Evolutionary conservation across 2,113 vertebrate species (phyloP).

Genomic region (Fregetta grallaria): DNA sequence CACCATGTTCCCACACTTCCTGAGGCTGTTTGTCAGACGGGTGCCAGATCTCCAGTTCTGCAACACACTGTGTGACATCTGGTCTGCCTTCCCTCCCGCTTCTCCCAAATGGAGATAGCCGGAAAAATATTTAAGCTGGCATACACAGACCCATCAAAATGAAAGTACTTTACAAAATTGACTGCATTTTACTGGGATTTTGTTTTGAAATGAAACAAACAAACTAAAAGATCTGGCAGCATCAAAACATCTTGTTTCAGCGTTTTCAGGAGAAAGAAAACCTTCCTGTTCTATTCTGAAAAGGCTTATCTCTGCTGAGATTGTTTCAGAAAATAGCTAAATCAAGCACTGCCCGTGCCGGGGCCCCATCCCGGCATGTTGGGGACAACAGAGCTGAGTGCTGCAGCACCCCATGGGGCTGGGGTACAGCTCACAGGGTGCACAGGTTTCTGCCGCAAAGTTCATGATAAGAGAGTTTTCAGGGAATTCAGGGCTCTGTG

Average conservation of each 20-base stretch:
- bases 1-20: neutral
- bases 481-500: neutral
- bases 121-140: neutral
- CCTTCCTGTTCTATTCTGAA: constrained; percentile 21
- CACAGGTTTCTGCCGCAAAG: neutral
- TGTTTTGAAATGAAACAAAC: neutral
- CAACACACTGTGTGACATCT: neutral
- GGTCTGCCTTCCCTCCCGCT: neutral
- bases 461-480: neutral
- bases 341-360: neutral
- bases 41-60: constrained; percentile 1
- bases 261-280: neutral
- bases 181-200: neutral
- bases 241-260: constrained; percentile 23
- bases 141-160: neutral
- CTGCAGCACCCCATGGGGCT: neutral
- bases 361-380: neutral
- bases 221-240: constrained; percentile 26
- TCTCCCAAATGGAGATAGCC: neutral
- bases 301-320: constrained; percentile 20
- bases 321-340: constrained; percentile 45
- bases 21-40: neutral
- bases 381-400: neutral
- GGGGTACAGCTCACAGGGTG: neutral
- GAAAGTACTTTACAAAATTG: constrained; percentile 6